These are phyloP conservation scores for Psix sp. DNA, from an alignment of 1,140 invertebrate genomes.

Conservation along the genomic window DNA sequence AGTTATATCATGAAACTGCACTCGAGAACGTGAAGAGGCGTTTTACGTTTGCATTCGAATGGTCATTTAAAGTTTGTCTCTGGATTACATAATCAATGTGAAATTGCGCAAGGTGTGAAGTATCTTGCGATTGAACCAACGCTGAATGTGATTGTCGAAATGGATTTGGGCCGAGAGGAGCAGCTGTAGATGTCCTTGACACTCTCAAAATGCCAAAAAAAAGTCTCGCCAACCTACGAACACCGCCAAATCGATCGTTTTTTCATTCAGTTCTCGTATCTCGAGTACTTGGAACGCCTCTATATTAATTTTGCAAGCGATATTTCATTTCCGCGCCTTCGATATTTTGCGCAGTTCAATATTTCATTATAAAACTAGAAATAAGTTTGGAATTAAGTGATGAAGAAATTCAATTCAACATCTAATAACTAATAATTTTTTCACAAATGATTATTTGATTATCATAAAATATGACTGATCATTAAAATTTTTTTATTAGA, in stretches of 20 bases:
- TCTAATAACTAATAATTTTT: no score
- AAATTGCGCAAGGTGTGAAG: not conserved
- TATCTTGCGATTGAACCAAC: not conserved
- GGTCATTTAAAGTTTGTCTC: not conserved
- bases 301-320: not conserved
- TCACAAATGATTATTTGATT: no score
- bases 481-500: no score
- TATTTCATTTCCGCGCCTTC: no score
- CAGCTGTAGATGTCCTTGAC: not conserved
- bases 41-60: no score
- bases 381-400: no score
- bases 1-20: no score
- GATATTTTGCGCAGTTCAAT: no score
- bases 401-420: no score
- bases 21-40: no score
- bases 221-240: not conserved
- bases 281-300: not conserved
- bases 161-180: not conserved
- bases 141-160: not conserved
- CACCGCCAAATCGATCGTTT: not conserved
- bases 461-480: no score
- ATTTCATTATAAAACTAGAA: no score
- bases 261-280: not conserved
- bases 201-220: not conserved
- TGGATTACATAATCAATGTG: not conserved